phyloP scores from a whole-genome alignment of 35 echinoderm and acorn worm species.

The Stichopus chloronotus region DNA sequence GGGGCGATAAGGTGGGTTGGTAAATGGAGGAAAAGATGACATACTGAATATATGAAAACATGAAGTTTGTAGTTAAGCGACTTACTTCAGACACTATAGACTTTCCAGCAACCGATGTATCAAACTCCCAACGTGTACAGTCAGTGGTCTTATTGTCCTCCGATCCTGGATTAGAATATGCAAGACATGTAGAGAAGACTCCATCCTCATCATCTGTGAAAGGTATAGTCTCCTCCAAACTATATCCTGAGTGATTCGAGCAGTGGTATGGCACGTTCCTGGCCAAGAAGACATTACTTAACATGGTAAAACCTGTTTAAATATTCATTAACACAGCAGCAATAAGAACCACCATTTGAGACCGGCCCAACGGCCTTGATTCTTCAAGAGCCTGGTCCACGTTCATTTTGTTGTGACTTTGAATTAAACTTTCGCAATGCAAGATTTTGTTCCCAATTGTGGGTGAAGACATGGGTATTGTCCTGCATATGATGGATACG shows the following conservation, averaged over 20 bases:
- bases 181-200: neutral
- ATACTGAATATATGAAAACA: too few relatives aligned
- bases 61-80: neutral
- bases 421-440: too few relatives aligned
- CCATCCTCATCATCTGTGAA: neutral
- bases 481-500: too few relatives aligned
- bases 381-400: neutral
- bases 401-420: neutral
- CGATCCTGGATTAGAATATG: neutral
- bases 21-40: too few relatives aligned
- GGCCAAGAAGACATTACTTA: slow-evolving; percentile 34
- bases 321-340: slow-evolving; percentile 37
- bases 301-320: neutral
- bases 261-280: slow-evolving; percentile 33
- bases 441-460: too few relatives aligned
- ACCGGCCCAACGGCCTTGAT: neutral
- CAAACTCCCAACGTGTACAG: neutral
- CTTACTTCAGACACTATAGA: slow-evolving; percentile 33
- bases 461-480: too few relatives aligned
- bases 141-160: neutral
- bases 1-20: too few relatives aligned
- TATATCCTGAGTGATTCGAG: slow-evolving; percentile 5
- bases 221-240: slow-evolving; percentile 28
- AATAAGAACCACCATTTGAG: neutral
- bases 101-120: neutral